A percentile compares a stretch with the other conserved stretches of the same genome.
These are phyloP conservation scores for Formica selysi DNA, from an alignment of 1,140 invertebrate species.

Conservation along the genomic window DNA sequence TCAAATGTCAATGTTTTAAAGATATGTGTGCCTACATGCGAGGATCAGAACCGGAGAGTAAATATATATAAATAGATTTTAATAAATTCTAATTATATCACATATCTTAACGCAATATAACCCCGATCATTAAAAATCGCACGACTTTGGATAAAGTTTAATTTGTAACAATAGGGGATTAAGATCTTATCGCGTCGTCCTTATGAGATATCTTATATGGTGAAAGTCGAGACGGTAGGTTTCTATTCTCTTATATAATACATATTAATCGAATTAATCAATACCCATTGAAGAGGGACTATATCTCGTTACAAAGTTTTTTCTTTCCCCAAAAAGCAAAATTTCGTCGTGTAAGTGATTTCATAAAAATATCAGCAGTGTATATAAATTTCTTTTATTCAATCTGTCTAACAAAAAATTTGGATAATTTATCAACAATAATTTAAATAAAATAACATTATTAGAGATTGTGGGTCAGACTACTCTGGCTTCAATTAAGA, in stretches of 20 bases:
- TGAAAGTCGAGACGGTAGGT: neutral
- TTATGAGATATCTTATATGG: neutral
- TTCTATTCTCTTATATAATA: conserved; percentile 5
- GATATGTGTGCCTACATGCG: no score
- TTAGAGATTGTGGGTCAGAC: neutral
- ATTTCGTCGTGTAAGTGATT: neutral
- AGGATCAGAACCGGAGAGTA: neutral
- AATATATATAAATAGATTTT: no score
- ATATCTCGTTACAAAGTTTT: neutral
- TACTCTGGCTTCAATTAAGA: no score
- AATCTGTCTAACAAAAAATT: neutral
- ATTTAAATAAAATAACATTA: neutral
- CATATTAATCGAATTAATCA: conserved; percentile 11
- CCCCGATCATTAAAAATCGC: neutral
- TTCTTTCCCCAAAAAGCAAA: neutral
- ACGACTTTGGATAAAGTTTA: neutral
- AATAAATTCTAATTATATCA: conserved; percentile 3
- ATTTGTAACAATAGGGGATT: neutral
- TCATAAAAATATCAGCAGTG: neutral
- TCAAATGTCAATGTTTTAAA: conserved; percentile 22
- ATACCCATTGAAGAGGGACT: neutral
- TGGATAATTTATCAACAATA: neutral
- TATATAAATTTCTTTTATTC: no score
- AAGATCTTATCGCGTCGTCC: neutral
- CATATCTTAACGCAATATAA: neutral